Evolutionary conservation across 2,888 invertebrate genomes (phyloP).

Genomic region (Apodemia zela): DNA sequence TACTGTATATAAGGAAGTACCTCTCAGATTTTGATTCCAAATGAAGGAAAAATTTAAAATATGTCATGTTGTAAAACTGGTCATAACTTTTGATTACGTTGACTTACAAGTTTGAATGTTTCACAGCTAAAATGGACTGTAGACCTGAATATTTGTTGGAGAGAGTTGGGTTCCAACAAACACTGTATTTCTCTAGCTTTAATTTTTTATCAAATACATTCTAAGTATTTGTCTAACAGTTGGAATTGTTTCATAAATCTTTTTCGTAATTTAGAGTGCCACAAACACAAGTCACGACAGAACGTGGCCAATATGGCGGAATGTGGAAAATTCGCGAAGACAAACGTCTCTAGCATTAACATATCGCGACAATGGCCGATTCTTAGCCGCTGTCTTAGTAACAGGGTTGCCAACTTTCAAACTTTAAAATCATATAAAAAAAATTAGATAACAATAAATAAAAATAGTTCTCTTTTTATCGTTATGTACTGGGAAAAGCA

Average conservation of each 20-base stretch:
- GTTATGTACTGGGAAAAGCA: too few species aligned
- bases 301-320: slow-evolving; percentile 16
- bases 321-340: slow-evolving; percentile 21
- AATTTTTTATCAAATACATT: neutral
- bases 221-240: neutral
- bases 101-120: too few species aligned
- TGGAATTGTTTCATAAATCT: neutral
- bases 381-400: slow-evolving; percentile 1
- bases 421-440: neutral
- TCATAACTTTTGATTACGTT: too few species aligned
- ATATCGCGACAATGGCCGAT: slow-evolving; percentile 60
- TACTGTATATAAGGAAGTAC: too few species aligned
- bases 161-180: too few species aligned
- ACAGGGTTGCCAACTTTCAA: neutral
- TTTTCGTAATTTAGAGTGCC: slow-evolving; percentile 7
- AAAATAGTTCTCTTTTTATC: too few species aligned
- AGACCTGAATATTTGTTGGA: too few species aligned
- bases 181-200: neutral
- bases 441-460: neutral
- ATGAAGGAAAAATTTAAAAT: too few species aligned
- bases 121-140: too few species aligned
- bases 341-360: slow-evolving; percentile 47
- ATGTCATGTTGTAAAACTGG: too few species aligned
- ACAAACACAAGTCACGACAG: slow-evolving; percentile 3
- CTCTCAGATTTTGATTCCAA: too few species aligned